A percentile compares a stretch with the other conserved stretches of the same genome.
phyloP scores from a whole-genome alignment of 2,888 invertebrate species.

The Thymelicus lineola region DNA sequence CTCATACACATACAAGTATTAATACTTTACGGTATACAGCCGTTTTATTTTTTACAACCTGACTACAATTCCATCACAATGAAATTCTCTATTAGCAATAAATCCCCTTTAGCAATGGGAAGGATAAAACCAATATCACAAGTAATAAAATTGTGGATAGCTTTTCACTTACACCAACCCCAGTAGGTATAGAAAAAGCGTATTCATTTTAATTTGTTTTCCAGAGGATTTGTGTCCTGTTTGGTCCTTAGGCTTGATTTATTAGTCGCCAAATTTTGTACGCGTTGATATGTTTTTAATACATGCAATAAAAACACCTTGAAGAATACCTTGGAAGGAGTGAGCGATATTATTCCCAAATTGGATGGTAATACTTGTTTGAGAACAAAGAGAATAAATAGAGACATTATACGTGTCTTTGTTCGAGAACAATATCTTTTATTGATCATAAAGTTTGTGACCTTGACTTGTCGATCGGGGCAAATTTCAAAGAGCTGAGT shows the following conservation, averaged over 20 bases:
- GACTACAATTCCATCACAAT: too few species aligned
- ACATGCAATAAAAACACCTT: constrained; percentile 27
- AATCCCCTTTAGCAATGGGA: too few species aligned
- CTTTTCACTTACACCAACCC: constrained; percentile 45
- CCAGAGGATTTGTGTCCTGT: constrained; percentile 59
- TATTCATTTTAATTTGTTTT: constrained; percentile 72
- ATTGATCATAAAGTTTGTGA: too few species aligned
- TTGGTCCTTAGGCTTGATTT: constrained; percentile 51
- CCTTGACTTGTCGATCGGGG: too few species aligned
- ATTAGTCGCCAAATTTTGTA: constrained; percentile 37
- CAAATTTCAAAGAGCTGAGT: too few species aligned
- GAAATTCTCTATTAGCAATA: too few species aligned
- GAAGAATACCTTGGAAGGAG: neutral
- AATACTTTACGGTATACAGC: too few species aligned
- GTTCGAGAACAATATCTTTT: neutral
- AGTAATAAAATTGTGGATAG: neutral
- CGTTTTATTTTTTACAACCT: too few species aligned
- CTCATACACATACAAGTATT: too few species aligned
- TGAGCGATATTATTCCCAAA: neutral
- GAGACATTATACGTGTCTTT: neutral
- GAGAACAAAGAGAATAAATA: constrained; percentile 1
- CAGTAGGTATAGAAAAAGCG: constrained; percentile 52
- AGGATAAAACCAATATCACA: too few species aligned
- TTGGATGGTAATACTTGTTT: neutral
- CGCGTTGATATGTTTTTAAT: constrained; percentile 14